Conservation (phyloP, 2,797 vertebrate genomes). For the Sebastes oblongus region DNA sequence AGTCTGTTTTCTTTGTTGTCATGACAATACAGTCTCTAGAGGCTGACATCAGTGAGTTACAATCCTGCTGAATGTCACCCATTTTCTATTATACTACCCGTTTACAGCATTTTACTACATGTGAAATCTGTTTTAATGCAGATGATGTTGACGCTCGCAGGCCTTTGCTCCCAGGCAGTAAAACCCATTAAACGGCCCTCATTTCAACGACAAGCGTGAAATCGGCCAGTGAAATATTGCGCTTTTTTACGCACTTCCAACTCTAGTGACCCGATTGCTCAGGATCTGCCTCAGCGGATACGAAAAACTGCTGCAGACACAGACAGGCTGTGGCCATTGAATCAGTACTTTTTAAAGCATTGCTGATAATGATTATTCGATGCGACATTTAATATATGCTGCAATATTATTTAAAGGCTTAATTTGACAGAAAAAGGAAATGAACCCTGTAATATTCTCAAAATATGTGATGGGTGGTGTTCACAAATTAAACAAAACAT, state of each 20-base stretch:
- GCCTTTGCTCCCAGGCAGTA: conserved; percentile 12
- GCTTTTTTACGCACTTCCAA: conserved; percentile 23
- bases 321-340: not conserved
- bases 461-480: not conserved
- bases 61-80: not conserved
- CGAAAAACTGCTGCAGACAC: not conserved
- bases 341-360: not conserved
- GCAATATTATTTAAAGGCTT: not conserved
- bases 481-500: not conserved
- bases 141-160: conserved; percentile 13
- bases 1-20: not conserved
- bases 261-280: conserved; percentile 15
- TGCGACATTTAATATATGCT: not conserved
- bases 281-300: conserved; percentile 7
- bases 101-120: not conserved
- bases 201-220: conserved; percentile 34
- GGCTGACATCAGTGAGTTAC: not conserved
- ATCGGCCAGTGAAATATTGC: conserved; percentile 32
- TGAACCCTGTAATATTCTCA: fast-evolving
- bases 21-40: not conserved
- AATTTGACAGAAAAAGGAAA: not conserved
- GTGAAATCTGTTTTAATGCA: conserved; percentile 22
- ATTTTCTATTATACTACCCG: not conserved
- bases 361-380: not conserved
- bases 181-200: conserved; percentile 22